Evolutionary conservation across 2,888 invertebrate genomes (phyloP).

Genomic region (Erynnis tages): DNA sequence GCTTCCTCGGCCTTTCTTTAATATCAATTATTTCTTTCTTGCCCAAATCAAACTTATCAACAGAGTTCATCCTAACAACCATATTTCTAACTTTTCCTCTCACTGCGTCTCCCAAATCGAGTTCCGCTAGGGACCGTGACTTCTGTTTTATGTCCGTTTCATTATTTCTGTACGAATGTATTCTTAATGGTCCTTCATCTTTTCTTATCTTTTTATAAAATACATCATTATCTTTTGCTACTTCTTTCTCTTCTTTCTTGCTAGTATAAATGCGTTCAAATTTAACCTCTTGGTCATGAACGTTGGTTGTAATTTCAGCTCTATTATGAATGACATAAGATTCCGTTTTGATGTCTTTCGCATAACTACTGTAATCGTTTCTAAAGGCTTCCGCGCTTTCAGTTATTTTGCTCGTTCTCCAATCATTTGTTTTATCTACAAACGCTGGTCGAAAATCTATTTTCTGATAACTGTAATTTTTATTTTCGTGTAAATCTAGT

Average conservation of each 20-base stretch:
- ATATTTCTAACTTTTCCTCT: conserved; percentile 56
- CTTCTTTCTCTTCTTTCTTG: conserved; percentile 24
- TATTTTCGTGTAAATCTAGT: too few species aligned
- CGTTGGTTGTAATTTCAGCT: conserved; percentile 8
- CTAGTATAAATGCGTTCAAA: neutral
- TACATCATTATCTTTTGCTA: neutral
- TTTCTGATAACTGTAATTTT: neutral
- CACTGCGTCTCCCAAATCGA: conserved; percentile 53
- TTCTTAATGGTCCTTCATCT: conserved; percentile 13
- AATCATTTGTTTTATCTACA: neutral
- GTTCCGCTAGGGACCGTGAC: conserved; percentile 53
- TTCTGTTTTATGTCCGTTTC: conserved; percentile 35
- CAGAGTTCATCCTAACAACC: conserved; percentile 56
- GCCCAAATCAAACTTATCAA: conserved; percentile 42
- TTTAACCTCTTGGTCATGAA: conserved; percentile 2
- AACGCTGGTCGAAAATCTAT: neutral
- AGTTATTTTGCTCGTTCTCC: neutral
- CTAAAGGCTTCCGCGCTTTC: neutral
- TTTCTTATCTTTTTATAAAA: neutral
- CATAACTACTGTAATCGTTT: neutral
- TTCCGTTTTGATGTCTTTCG: neutral
- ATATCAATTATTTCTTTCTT: conserved; percentile 46
- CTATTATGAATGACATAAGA: neutral
- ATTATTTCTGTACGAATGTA: conserved; percentile 29
- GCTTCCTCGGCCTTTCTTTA: conserved; percentile 54